Percentiles rank a stretch among this genome's conserved stretches.
Conservation (phyloP, 2,888 invertebrate species). For the Tineola bisselliella region DNA sequence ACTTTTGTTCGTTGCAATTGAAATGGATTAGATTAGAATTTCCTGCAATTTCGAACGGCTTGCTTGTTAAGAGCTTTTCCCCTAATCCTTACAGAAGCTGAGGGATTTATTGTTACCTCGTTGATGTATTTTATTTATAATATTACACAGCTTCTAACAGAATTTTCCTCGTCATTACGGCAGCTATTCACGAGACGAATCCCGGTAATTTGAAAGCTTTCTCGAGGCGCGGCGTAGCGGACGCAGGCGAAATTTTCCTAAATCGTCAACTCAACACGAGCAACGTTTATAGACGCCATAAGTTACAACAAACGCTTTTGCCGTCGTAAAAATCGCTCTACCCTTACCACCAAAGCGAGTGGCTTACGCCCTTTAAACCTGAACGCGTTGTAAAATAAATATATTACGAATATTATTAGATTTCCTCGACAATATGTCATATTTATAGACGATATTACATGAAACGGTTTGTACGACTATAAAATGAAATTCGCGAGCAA, state of each 20-base stretch:
- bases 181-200: slow-evolving; percentile 47
- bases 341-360: slow-evolving; percentile 20
- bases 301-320: slow-evolving; percentile 47
- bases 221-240: slow-evolving; percentile 19
- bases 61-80: background rate
- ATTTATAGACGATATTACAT: slow-evolving; percentile 1
- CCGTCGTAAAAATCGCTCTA: slow-evolving; percentile 53
- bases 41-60: background rate
- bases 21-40: background rate
- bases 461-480: background rate
- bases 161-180: slow-evolving; percentile 45
- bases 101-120: slow-evolving; percentile 26
- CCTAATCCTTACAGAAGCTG: slow-evolving; percentile 10
- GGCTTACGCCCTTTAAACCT: slow-evolving; percentile 5
- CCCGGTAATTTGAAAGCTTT: slow-evolving; percentile 53
- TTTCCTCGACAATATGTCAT: slow-evolving; percentile 4
- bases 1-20: background rate
- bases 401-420: slow-evolving; percentile 7
- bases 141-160: slow-evolving; percentile 23
- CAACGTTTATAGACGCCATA: slow-evolving; percentile 55
- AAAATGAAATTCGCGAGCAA: background rate
- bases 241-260: slow-evolving; percentile 42
- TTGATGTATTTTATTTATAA: slow-evolving; percentile 41
- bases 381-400: slow-evolving; percentile 4
- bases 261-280: slow-evolving; percentile 51